Evolutionary conservation across 2,797 vertebrate genomes (phyloP), one percentile per base, ranked within the genome.

Genomic region (Choloepus didactylus): DNA sequence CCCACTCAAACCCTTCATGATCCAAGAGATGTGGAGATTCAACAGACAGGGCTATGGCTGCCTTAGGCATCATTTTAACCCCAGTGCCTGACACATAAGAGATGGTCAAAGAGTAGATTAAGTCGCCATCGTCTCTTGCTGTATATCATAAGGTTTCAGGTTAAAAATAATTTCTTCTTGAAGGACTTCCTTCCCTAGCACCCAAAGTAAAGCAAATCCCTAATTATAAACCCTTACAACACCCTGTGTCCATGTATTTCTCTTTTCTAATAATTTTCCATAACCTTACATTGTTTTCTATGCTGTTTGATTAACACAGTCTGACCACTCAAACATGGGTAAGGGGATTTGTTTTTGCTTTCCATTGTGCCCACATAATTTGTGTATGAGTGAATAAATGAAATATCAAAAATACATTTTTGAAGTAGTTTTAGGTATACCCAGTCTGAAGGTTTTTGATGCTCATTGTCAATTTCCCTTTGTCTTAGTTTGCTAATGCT

Each of bases 291-390:
- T 62, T 80, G 46, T 64, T 83, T 93, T 87, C 27, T 54, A 35
- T 73, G 15, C 76, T 15, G 62, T 41, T 60, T 35, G n/a, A 35
- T 35, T 80, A 75, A 54, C 21, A 54, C 4, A 18, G 3, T 70
- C 56, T 83, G 49, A 67, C 3, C 9, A 23, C 21, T 66, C 64
- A 81, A 59, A 76, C 7, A 41, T 76, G 41, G 6, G 5, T 4
- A 89, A 73, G 9, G 6, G 25, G 21, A 44, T 5, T 62, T 85
- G 4, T 41, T 60, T 54, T 35, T 93, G 7, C 2, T 82, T 27
- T 87, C 5, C 19, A 66, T 95, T 93, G 38, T 93, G 29, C 29
- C 7, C 19, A 85, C n/a, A 67, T 90, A 60, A 14, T 90, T 73
- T 54, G 2, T 6, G 7, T 93, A 23, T 69, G 12, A 79, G 49